A percentile compares a stretch with the other conserved stretches of the same genome.
Conservation (phyloP, 2,888 invertebrate species). For the Apodemia duryi region DNA sequence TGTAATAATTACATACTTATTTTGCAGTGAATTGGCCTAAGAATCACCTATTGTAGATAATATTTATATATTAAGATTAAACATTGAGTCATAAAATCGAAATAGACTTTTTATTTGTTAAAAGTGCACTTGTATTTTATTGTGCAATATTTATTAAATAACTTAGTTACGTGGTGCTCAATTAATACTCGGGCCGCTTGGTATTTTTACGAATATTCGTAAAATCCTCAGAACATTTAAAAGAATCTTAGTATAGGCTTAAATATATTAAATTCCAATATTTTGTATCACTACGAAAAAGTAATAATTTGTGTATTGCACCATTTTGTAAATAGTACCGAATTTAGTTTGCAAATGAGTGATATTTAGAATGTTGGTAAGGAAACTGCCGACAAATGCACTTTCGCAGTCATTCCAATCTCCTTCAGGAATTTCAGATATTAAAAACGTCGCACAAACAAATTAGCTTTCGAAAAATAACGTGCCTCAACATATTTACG, state of each 20-base stretch:
- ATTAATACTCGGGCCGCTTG: constrained; percentile 39
- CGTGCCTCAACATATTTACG: constrained; percentile 21
- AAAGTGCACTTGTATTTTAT: constrained; percentile 41
- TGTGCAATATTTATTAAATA: constrained; percentile 58
- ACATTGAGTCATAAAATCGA: constrained; percentile 22
- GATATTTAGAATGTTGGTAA: constrained; percentile 54
- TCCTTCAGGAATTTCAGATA: constrained; percentile 24
- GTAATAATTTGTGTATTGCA: constrained; percentile 41
- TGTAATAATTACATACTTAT: neutral
- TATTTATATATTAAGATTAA: constrained; percentile 9
- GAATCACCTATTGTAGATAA: constrained; percentile 36
- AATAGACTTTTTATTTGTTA: constrained; percentile 44
- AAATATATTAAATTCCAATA: constrained; percentile 33
- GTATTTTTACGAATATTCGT: constrained; percentile 32
- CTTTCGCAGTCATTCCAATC: constrained; percentile 62
- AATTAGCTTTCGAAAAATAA: constrained; percentile 28
- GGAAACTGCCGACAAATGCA: constrained; percentile 39
- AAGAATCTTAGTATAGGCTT: constrained; percentile 51
- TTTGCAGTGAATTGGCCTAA: constrained; percentile 59
- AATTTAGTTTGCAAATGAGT: constrained; percentile 50
- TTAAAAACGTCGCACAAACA: constrained; percentile 33
- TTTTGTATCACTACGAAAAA: constrained; percentile 33
- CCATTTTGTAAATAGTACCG: constrained; percentile 56
- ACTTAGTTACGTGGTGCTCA: constrained; percentile 53
- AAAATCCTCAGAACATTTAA: constrained; percentile 64